Conservation (phyloP, 2,888 invertebrate species). For the Lottia gigantea region DNA sequence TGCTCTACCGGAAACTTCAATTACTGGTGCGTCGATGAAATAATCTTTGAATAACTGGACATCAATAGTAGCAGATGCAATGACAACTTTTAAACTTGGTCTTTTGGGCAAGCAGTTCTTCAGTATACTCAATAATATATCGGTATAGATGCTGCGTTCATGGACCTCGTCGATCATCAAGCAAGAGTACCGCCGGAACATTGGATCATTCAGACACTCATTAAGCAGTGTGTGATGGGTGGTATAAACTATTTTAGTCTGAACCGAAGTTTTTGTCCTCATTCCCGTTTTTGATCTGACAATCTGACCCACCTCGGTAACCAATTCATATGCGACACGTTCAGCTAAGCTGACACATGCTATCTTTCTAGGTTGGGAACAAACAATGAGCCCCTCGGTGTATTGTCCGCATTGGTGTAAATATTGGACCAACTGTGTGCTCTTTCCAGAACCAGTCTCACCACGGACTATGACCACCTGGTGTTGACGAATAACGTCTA, state of each 20-base stretch:
- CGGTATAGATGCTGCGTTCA: no score
- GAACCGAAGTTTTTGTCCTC: constrained; percentile 31
- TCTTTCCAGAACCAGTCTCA: constrained; percentile 68
- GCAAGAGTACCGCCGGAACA: constrained; percentile 46
- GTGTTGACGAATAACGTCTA: constrained; percentile 45
- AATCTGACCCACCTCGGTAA: constrained; percentile 48
- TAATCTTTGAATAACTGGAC: constrained; percentile 59
- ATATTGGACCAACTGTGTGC: constrained; percentile 65
- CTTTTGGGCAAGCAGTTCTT: constrained; percentile 52
- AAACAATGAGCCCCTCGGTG: constrained; percentile 53
- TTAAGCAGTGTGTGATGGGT: constrained; percentile 66
- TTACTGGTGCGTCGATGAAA: constrained; percentile 55
- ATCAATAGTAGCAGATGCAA: constrained; percentile 68
- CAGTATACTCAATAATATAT: constrained; percentile 65
- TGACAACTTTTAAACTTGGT: constrained; percentile 60
- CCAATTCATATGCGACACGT: constrained; percentile 63
- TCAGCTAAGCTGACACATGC: constrained; percentile 65
- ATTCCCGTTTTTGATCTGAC: constrained; percentile 62
- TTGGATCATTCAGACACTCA: constrained; percentile 55
- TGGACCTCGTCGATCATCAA: no score
- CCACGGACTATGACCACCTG: constrained; percentile 62
- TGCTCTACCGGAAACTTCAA: no score
- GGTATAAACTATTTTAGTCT: constrained; percentile 60
- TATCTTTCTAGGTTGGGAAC: constrained; percentile 68
- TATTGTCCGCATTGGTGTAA: constrained; percentile 54